phyloP scores from a whole-genome alignment of 2,888 invertebrate genomes.

The Nasonovia ribisnigri region DNA sequence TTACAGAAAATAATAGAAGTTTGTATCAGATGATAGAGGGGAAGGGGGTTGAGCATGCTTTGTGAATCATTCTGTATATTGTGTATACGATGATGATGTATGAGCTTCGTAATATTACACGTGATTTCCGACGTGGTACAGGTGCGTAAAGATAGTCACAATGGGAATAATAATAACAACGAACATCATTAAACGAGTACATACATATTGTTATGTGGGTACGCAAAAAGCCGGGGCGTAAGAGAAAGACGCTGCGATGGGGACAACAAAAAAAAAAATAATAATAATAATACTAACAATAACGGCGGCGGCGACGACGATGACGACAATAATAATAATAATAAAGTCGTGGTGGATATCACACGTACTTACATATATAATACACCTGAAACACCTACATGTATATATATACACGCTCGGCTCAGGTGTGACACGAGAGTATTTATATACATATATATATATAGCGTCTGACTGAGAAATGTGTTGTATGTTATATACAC shows the following conservation, averaged over 20 bases:
- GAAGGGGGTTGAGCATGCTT: neutral
- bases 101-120: neutral
- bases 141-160: neutral
- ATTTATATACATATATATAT: neutral
- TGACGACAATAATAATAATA: neutral
- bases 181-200: neutral
- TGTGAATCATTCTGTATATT: neutral
- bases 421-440: neutral
- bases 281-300: neutral
- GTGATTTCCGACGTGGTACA: neutral
- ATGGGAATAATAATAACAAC: neutral
- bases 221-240: neutral
- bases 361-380: neutral
- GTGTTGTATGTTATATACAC: neutral
- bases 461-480: neutral
- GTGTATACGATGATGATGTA: neutral
- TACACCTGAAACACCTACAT: neutral
- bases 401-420: neutral
- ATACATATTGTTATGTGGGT: neutral
- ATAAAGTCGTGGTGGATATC: neutral
- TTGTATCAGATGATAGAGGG: neutral
- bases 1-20: neutral
- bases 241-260: neutral
- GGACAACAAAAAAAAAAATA: neutral
- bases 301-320: neutral